These are phyloP conservation scores for Halictus ligatus DNA, from an alignment of 2,888 invertebrate genomes.

Conservation along the genomic window DNA sequence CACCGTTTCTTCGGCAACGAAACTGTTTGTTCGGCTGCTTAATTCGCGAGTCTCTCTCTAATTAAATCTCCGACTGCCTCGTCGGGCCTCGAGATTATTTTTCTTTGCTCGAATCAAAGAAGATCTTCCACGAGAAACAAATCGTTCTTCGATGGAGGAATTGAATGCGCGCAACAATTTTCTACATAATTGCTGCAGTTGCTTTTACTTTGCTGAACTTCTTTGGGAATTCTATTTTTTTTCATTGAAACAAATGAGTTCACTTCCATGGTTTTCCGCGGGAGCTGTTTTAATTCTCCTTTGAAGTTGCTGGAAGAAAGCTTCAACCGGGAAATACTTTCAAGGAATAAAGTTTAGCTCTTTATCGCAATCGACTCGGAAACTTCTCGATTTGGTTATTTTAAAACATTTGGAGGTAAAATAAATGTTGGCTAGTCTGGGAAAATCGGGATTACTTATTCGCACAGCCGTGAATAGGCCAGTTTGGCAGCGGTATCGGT, in stretches of 20 bases:
- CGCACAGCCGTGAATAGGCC: neutral
- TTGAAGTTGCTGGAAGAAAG: neutral
- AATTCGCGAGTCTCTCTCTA: conserved; percentile 51
- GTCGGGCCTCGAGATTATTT: neutral
- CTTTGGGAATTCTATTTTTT: neutral
- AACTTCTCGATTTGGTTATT: no score
- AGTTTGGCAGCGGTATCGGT: neutral
- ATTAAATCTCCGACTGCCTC: conserved; percentile 45
- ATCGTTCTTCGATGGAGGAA: neutral
- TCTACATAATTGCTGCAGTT: neutral
- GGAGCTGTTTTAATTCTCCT: neutral
- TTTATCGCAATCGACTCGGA: neutral
- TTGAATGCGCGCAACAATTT: neutral
- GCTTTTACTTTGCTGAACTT: neutral
- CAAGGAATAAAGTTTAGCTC: no score
- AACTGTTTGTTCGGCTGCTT: conserved; percentile 16
- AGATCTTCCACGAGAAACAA: neutral
- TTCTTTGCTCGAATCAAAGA: neutral
- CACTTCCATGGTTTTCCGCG: no score
- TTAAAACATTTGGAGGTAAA: no score
- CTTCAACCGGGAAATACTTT: neutral
- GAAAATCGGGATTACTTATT: no score
- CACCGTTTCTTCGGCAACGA: neutral
- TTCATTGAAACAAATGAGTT: neutral
- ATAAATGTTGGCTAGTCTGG: no score